A percentile compares a stretch with the other conserved stretches of the same genome.
Conservation (phyloP, 2,888 invertebrate species). For the Tupiocoris notatus region DNA sequence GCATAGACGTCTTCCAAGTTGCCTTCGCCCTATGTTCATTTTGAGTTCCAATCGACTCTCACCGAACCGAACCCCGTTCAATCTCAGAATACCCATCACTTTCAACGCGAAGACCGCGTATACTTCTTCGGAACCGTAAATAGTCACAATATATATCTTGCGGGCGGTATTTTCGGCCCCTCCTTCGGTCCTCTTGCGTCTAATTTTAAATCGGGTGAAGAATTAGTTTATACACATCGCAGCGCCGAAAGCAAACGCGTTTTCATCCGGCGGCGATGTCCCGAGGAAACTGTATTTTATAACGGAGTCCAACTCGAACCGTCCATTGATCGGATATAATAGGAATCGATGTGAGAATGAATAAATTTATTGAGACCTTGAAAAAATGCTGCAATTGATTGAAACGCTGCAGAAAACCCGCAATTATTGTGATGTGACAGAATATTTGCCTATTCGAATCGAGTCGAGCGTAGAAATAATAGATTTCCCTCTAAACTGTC, state of each 20-base stretch:
- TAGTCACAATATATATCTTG: conserved; percentile 39
- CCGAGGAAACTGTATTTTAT: conserved; percentile 6
- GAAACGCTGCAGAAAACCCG: too few species aligned
- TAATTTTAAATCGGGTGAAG: conserved; percentile 35
- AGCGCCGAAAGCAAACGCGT: neutral
- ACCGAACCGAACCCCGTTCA: conserved; percentile 6
- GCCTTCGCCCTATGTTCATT: neutral
- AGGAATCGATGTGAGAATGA: too few species aligned
- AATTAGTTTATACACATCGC: conserved; percentile 39
- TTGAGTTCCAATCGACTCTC: neutral
- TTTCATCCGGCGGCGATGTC: conserved; percentile 10
- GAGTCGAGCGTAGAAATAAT: too few species aligned
- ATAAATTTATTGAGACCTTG: too few species aligned
- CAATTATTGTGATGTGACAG: too few species aligned
- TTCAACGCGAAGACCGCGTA: conserved; percentile 23
- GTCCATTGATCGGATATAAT: too few species aligned
- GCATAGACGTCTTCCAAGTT: neutral
- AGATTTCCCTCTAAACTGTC: too few species aligned
- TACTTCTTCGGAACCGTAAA: conserved; percentile 32
- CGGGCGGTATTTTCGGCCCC: conserved; percentile 25
- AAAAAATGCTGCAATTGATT: too few species aligned
- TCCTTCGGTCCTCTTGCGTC: conserved; percentile 23
- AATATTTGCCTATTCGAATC: too few species aligned
- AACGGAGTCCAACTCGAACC: too few species aligned
- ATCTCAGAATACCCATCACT: conserved; percentile 27